phyloP scores from a whole-genome alignment of 2,113 vertebrate genomes.

The Cromileptes altivelis region DNA sequence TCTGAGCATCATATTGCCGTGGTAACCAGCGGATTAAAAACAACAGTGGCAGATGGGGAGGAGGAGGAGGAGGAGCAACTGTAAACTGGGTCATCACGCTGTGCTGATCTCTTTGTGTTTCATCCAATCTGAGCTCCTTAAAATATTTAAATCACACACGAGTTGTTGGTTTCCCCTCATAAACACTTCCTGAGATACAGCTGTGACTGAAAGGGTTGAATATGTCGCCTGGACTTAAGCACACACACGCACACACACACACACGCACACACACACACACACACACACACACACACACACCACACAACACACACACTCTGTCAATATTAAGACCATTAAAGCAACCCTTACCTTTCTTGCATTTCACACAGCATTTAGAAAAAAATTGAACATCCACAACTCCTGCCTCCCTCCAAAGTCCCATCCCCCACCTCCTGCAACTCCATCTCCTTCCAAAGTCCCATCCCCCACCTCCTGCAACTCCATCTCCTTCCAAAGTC shows the following conservation, averaged over 20 bases:
- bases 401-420: too few species aligned
- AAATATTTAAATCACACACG: slow-evolving; percentile 9
- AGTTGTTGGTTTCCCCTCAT: too few species aligned
- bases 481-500: too few species aligned
- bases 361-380: too few species aligned
- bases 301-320: slow-evolving; percentile 44
- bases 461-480: too few species aligned
- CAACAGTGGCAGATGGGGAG: slow-evolving; percentile 83
- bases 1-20: slow-evolving; percentile 39
- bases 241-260: slow-evolving; percentile 21
- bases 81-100: slow-evolving; percentile 85
- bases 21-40: slow-evolving; percentile 84
- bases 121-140: slow-evolving; percentile 38
- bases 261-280: slow-evolving; percentile 17
- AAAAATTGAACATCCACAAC: too few species aligned
- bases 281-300: slow-evolving; percentile 15
- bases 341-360: too few species aligned
- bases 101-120: slow-evolving; percentile 31
- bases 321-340: too few species aligned
- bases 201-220: slow-evolving; percentile 52
- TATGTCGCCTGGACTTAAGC: slow-evolving; percentile 6
- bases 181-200: too few species aligned
- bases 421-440: too few species aligned
- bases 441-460: too few species aligned
- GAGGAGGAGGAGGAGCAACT: slow-evolving; percentile 52